Evolutionary conservation across 2,888 invertebrate species (phyloP).

Genomic region (Iphiclides podalirius): DNA sequence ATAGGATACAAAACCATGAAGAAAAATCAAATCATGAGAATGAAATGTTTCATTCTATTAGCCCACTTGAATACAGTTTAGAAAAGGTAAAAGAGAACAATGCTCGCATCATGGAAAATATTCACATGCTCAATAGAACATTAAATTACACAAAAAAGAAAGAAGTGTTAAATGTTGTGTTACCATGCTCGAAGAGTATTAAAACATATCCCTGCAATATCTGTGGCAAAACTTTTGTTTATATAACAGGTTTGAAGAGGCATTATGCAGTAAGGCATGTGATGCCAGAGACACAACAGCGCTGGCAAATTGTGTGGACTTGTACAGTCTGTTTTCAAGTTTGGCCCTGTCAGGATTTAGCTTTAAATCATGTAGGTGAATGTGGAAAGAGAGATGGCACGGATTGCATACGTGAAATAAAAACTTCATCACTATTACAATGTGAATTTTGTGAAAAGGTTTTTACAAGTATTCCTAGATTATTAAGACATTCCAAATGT

Average conservation of each 20-base stretch:
- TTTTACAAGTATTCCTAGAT: conserved; percentile 66
- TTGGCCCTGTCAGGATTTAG: conserved; percentile 64
- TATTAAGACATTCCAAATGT: conserved; percentile 60
- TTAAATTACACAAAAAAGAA: conserved; percentile 69
- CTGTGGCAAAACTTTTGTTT: conserved; percentile 73
- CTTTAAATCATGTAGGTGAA: conserved; percentile 53
- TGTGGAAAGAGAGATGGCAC: conserved; percentile 53
- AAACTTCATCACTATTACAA: conserved; percentile 66
- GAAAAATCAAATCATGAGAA: conserved; percentile 3
- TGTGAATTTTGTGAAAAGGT: conserved; percentile 73
- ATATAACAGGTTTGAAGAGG: conserved; percentile 66
- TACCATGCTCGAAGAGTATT: conserved; percentile 55
- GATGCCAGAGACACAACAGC: conserved; percentile 50
- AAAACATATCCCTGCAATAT: conserved; percentile 59
- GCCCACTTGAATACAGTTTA: conserved; percentile 63
- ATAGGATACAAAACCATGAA: background rate
- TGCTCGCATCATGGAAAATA: conserved; percentile 72
- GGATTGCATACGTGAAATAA: conserved; percentile 61
- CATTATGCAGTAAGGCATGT: conserved; percentile 62
- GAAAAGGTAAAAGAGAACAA: conserved; percentile 73
- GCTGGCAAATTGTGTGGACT: conserved; percentile 74
- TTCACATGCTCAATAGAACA: conserved; percentile 67
- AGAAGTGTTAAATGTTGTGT: conserved; percentile 57
- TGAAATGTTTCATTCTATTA: conserved; percentile 31
- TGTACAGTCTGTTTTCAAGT: conserved; percentile 73